Conservation (phyloP, 2,113 vertebrate genomes). For the Capricornis sumatraensis region DNA sequence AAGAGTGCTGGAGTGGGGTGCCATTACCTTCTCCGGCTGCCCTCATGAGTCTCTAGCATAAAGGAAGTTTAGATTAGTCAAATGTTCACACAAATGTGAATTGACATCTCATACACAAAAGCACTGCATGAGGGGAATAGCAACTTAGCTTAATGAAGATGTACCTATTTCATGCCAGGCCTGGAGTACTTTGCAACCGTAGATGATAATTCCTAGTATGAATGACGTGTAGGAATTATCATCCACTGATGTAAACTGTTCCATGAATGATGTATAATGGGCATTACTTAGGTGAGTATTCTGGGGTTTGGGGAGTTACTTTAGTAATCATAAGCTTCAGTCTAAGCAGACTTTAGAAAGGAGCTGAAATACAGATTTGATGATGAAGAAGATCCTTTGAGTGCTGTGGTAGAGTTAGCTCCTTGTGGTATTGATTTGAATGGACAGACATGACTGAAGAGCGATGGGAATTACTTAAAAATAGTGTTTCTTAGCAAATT, state of each 20-base stretch:
- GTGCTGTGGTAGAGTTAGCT: not conserved
- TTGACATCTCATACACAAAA: not conserved
- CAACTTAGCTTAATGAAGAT: not conserved
- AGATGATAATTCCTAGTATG: not conserved
- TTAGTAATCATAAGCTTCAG: not conserved
- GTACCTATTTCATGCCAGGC: not conserved
- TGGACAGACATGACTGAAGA: not conserved
- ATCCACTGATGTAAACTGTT: not conserved
- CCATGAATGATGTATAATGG: not conserved
- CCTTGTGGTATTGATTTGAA: not conserved
- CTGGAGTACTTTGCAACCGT: not conserved
- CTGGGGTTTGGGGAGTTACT: not conserved
- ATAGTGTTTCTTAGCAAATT: not conserved
- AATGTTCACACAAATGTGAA: not conserved
- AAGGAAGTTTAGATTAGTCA: not conserved
- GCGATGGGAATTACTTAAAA: conserved; percentile 37
- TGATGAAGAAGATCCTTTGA: not conserved
- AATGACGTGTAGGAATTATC: not conserved
- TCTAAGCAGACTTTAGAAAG: not conserved
- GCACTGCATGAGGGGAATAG: not conserved
- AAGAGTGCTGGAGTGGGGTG: too few species aligned
- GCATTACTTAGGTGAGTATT: not conserved
- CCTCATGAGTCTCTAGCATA: not conserved
- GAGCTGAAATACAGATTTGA: not conserved
- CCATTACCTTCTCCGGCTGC: too few species aligned